These are phyloP conservation scores for Solenopsis fugax DNA, from an alignment of 1,140 invertebrate species.

Conservation along the genomic window DNA sequence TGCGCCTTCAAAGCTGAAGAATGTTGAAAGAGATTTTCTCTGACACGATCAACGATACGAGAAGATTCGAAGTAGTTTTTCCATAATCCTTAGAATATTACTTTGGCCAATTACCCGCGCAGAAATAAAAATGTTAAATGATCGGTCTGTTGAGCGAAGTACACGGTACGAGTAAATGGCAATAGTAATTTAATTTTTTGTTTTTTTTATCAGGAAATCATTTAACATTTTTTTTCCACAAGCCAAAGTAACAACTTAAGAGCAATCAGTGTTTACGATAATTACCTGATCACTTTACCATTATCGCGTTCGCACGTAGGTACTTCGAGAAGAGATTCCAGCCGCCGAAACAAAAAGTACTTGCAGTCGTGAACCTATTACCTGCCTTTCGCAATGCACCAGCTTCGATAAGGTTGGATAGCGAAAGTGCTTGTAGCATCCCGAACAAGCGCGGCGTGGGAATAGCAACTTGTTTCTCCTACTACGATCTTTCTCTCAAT, in stretches of 20 bases:
- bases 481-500: conserved; percentile 63
- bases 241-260: neutral
- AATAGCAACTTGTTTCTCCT: conserved; percentile 79
- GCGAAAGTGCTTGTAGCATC: conserved; percentile 80
- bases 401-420: conserved; percentile 75
- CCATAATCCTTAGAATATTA: neutral
- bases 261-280: conserved; percentile 4
- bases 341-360: conserved; percentile 64
- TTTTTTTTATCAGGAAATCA: neutral
- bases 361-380: conserved; percentile 67
- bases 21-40: neutral
- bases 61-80: neutral
- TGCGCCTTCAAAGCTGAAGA: neutral
- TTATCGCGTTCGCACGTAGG: neutral
- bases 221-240: neutral
- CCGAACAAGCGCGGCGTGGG: conserved; percentile 72
- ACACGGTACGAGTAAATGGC: neutral
- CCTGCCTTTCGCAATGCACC: conserved; percentile 74
- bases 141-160: neutral
- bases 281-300: conserved; percentile 1
- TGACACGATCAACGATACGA: conserved; percentile 15
- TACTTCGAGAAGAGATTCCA: neutral
- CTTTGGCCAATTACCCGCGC: neutral
- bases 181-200: conserved; percentile 1
- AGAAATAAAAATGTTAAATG: neutral